Evolutionary conservation across 2,888 invertebrate genomes (phyloP).

Genomic region (Plutella xylostella): DNA sequence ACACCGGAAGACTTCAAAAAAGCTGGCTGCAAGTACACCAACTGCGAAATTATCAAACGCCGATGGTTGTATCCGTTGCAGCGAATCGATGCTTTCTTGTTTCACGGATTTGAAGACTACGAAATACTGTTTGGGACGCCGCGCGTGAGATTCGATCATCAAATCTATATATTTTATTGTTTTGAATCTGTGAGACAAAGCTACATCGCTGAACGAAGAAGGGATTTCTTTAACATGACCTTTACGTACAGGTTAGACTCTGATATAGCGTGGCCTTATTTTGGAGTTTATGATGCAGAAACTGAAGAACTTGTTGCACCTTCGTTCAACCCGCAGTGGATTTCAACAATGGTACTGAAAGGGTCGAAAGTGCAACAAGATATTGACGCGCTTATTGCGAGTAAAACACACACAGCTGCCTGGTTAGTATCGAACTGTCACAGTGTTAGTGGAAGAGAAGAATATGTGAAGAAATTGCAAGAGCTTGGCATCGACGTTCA

Average conservation of each 20-base stretch:
- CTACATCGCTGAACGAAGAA: slow-evolving; percentile 21
- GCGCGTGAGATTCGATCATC: slow-evolving; percentile 31
- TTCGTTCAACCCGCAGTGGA: slow-evolving; percentile 26
- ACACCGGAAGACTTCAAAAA: slow-evolving; percentile 33
- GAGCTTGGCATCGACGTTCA: slow-evolving; percentile 67
- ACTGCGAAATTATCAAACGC: slow-evolving; percentile 52
- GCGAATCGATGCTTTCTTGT: slow-evolving; percentile 62
- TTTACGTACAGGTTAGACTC: slow-evolving; percentile 68
- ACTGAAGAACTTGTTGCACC: slow-evolving; percentile 32
- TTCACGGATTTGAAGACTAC: slow-evolving; percentile 52
- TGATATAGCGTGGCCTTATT: slow-evolving; percentile 55
- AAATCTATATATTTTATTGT: slow-evolving; percentile 60
- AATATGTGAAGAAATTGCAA: slow-evolving; percentile 56
- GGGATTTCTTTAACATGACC: slow-evolving; percentile 65
- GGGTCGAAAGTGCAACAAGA: not conserved
- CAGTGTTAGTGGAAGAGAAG: slow-evolving; percentile 47
- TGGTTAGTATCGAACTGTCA: slow-evolving; percentile 71
- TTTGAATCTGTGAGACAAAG: slow-evolving; percentile 48
- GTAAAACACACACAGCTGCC: slow-evolving; percentile 58
- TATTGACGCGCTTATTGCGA: slow-evolving; percentile 8
- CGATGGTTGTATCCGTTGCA: slow-evolving; percentile 33
- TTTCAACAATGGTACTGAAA: not conserved
- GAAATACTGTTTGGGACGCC: slow-evolving; percentile 34
- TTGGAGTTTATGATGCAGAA: slow-evolving; percentile 28
- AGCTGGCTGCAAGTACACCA: slow-evolving; percentile 35